Base-by-base conservation (phyloP, 2,797 vertebrate genomes). In the Chaetodon trifasciatus region DNA sequence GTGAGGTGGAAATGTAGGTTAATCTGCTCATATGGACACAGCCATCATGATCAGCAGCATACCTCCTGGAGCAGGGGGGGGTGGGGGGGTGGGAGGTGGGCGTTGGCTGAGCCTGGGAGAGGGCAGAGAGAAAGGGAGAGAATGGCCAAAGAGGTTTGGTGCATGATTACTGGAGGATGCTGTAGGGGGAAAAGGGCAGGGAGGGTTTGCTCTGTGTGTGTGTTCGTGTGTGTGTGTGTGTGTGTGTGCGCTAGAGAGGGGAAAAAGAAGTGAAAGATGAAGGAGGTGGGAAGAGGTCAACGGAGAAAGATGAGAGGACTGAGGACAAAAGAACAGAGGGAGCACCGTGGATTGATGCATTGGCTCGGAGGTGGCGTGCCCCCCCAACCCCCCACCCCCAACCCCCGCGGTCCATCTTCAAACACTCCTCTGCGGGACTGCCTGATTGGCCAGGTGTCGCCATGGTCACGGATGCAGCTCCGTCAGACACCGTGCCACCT, bases 1-100 rank as follows among this genome's bases (percentile, higher is more conserved):
- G 70, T 19, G 83, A 89, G 76, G 84, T 82, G 89, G 88, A 94
- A 94, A 94, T 93, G 86, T 93, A 92, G 92, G 92, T 93, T 95
- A 93, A 94, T 90, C 84, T 84, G 84, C 73, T 93, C 89, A 82
- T 91, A 89, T 84, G 85, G 86, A 64, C 76, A 61, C 62, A 62
- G 56, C 67, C 83, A 70, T 76, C 63, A 65, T 78, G 73, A 77
- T 74, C 71, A 67, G 50, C 74, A 82, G 72, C 80, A 47, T 70
- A 24, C 50, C 42, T 84, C 74, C 69, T 79, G 83, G 44, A 84
- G 81, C 40, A 37, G 44, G 40, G 58, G 66, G 64, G 49, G 66
- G 3, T 52, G 21, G 28, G 16, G 9, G 21, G 72, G 61, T 39
- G 65, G 64, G 44, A 57, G 76, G 15, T 58, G 72, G 88, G 80